Base-by-base conservation (phyloP, 2,888 invertebrate species). In the Nebria salina region DNA sequence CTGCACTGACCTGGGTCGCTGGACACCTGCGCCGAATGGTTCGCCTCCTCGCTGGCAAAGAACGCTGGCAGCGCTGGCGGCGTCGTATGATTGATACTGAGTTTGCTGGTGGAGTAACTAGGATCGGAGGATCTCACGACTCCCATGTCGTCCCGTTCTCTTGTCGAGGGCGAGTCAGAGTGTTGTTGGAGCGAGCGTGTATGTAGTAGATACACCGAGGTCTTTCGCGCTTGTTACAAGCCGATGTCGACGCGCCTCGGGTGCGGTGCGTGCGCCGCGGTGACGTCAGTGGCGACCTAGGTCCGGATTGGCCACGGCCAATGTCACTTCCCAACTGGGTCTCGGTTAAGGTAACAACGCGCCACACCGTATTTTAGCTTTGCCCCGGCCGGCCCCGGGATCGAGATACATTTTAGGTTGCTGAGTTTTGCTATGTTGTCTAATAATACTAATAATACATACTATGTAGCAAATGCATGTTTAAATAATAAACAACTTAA, bases 241-340 rank as follows among this genome's bases (percentile, higher is more conserved):
- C 78, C 82, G 81, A 83, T 84, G 83, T 83, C 83, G 84, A 83
- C 82, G 82, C 83, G 83, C 80, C 82, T 83, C 83, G 82, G 83
- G 82, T 76, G 81, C 82, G 85, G 84, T 86, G 85, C 85, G 86
- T 85, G 85, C 86, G 90, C 84, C 88, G 82, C 83, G 9, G 86
- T 91, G 91, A 92, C 92, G 91, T 91, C 91, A 91, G 90, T 88
- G 86, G 87, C 91, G 91, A 91, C 91, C 91, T 91, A 91, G 91
- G 84, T 86, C 85, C 84, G 85, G 84, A 88, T 88, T 88, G 88
- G 88, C 84, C 85, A 86, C 86, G 86, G 87, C 87, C 87, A 87
- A 86, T 87, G 86, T 85, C 86, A 75, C 34, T 20, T 34, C 25
- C 43, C 68, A 75, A 79, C 75, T 79, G 85, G 85, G 86, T 87